Base-by-base conservation (phyloP, 2,888 invertebrate genomes). In the Epinotia ramella region DNA sequence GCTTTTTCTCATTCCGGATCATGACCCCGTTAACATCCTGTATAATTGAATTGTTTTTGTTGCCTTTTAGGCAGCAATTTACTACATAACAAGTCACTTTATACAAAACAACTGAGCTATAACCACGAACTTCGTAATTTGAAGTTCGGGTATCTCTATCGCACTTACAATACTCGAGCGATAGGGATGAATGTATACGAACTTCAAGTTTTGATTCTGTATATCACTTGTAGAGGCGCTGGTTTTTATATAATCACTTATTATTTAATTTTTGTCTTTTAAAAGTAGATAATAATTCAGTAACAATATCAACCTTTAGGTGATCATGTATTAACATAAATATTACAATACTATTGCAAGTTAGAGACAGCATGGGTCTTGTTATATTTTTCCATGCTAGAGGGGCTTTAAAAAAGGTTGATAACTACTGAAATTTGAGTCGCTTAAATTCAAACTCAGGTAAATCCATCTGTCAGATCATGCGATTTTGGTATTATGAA, bases 11-110 rank as follows among this genome's bases (percentile, higher is more conserved):
- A n/a, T n/a, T n/a, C n/a, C n/a, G n/a, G n/a, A n/a, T n/a, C n/a
- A n/a, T n/a, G n/a, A n/a, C n/a, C n/a, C n/a, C n/a, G n/a, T n/a
- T n/a, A n/a, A n/a, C n/a, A n/a, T n/a, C n/a, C n/a, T 33, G 20
- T 49, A 40, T 5, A 44, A 68, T 20, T 40, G 18, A 57, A 67
- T 16, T 40, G 5, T 16, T 49, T 16, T 49, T 16, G 16, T 16
- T 57, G 24, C 24, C 44, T 68, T 68, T 44, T 9, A 68, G 57
- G 56, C 56, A 68, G 28, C 3, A 67, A 40, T 68, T 56, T 66
- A n/a, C 24, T 49, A 67, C n/a, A 9, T 33, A n/a, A 46, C 64
- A 46, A 64, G 20, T 65, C 64, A 64, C 20, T 64, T 64, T 46
- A 40, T 63, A 63, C 20, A 44, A 18, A 64, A n/a, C n/a, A n/a